Conservation (phyloP, 2,113 vertebrate genomes). For the Epinephelus moara region DNA sequence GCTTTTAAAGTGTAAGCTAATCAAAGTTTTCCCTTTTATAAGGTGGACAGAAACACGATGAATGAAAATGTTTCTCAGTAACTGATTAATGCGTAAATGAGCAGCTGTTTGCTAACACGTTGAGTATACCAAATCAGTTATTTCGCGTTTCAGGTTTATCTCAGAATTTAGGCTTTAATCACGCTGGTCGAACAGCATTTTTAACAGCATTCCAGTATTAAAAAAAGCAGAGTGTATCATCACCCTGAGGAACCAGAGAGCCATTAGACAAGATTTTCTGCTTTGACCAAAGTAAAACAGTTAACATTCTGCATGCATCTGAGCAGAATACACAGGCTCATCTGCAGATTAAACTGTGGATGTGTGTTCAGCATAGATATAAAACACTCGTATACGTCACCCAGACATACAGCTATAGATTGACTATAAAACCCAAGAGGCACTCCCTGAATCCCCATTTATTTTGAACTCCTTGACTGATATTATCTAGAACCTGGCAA, state of each 20-base stretch:
- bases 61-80: background rate
- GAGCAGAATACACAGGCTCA: conserved; percentile 8
- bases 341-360: conserved; percentile 36
- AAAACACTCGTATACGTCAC: conserved; percentile 21
- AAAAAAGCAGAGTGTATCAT: conserved; percentile 6
- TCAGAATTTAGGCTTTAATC: conserved; percentile 1
- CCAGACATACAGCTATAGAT: conserved; percentile 46
- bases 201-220: too few species aligned
- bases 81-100: background rate
- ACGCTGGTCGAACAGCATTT: background rate
- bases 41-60: background rate
- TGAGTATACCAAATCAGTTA: background rate
- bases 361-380: conserved; percentile 17
- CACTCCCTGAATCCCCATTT: conserved; percentile 57
- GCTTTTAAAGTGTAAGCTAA: background rate
- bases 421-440: conserved; percentile 58
- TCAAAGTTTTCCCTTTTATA: background rate
- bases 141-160: background rate
- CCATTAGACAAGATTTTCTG: conserved; percentile 33
- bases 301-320: background rate
- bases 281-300: conserved; percentile 10
- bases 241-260: background rate
- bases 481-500: conserved; percentile 62
- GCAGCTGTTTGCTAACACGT: background rate
- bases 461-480: conserved; percentile 65